Evolutionary conservation across 2,888 invertebrate species (phyloP).

Genomic region (Strigamia maritima): DNA sequence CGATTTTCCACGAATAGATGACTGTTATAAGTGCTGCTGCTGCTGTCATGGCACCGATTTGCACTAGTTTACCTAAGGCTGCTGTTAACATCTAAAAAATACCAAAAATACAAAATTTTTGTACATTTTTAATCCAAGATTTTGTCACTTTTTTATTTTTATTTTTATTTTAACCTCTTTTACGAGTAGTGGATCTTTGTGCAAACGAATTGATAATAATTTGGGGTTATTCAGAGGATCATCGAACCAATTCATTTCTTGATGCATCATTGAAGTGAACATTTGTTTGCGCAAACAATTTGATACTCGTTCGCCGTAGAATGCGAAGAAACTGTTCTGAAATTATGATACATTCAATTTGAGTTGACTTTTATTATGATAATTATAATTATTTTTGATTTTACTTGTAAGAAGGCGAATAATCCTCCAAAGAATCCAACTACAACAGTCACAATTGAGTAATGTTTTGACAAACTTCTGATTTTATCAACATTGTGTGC

Average conservation of each 20-base stretch:
- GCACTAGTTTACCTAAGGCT: neutral
- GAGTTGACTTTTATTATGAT: neutral
- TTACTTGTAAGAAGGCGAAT: slow-evolving; percentile 35
- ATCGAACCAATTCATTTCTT: slow-evolving; percentile 37
- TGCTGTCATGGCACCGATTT: neutral
- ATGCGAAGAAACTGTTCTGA: slow-evolving; percentile 20
- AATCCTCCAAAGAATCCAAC: slow-evolving; percentile 9
- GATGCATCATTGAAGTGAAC: slow-evolving; percentile 8
- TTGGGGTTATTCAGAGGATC: slow-evolving; percentile 17
- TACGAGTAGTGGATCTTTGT: neutral
- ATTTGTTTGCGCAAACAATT: neutral
- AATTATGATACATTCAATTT: neutral
- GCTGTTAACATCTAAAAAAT: neutral
- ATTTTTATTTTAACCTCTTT: too few relatives aligned
- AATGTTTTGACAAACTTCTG: neutral
- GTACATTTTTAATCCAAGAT: too few relatives aligned
- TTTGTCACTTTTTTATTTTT: too few relatives aligned
- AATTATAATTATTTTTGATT: neutral
- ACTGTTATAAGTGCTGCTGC: neutral
- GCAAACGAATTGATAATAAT: neutral
- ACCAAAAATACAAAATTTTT: too few relatives aligned
- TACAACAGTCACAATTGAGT: neutral
- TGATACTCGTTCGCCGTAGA: slow-evolving; percentile 16
- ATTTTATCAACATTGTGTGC: neutral
- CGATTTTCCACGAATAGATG: slow-evolving; percentile 34